phyloP scores from a whole-genome alignment of 2,113 vertebrate species.

The Rhadina sibilatrix region DNA sequence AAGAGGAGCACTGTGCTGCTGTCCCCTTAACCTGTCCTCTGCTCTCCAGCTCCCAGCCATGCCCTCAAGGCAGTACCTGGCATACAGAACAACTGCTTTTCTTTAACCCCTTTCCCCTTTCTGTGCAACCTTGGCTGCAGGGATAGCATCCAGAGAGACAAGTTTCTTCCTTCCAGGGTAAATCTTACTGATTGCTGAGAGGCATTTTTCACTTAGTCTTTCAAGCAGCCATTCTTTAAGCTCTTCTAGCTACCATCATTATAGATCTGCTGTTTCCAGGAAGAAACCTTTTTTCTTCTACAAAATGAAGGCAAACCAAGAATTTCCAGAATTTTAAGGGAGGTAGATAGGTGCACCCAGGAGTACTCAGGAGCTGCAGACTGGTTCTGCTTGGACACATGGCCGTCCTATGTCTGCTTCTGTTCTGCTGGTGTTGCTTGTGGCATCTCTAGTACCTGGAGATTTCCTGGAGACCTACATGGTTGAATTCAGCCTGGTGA shows the following conservation, averaged over 20 bases:
- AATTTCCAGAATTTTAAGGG: neutral
- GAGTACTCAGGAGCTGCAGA: neutral
- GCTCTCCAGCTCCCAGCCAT: neutral
- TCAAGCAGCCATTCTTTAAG: neutral
- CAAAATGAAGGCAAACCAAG: neutral
- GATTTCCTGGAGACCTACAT: neutral
- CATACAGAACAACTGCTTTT: neutral
- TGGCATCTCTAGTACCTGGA: neutral
- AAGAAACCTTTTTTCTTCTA: neutral
- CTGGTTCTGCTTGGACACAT: neutral
- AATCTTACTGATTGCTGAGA: neutral
- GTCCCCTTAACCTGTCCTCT: neutral
- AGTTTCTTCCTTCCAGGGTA: neutral
- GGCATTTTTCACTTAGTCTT: neutral
- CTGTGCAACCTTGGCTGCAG: neutral
- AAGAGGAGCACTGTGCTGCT: neutral
- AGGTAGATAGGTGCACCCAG: neutral
- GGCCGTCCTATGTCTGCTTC: neutral
- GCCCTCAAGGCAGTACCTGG: neutral
- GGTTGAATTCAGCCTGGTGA: neutral
- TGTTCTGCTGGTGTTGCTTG: neutral
- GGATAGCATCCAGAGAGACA: neutral
- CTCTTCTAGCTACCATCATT: neutral
- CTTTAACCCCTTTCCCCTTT: neutral
- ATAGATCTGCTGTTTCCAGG: neutral